These are phyloP conservation scores for Melanotaenia trifasciata DNA, from an alignment of 2,797 vertebrate species.

Conservation along the genomic window DNA sequence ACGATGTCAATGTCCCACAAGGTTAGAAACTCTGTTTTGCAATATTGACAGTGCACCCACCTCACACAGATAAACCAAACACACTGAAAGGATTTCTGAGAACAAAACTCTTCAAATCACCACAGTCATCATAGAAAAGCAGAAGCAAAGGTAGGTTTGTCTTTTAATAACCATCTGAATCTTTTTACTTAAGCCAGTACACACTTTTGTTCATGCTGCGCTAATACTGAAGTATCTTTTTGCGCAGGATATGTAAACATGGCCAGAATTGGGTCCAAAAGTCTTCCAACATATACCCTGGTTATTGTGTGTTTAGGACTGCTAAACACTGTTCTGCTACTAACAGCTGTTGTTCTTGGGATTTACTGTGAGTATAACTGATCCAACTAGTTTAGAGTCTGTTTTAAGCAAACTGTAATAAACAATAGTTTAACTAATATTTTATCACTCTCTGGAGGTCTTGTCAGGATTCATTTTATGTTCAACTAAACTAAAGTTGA, in stretches of 20 bases:
- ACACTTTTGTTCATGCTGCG: not conserved
- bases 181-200: not conserved
- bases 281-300: slow-evolving; percentile 37
- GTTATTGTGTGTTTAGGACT: slow-evolving; percentile 51
- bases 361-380: not conserved
- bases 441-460: not conserved
- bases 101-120: not conserved
- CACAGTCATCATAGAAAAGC: not conserved
- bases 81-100: not conserved
- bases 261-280: slow-evolving; percentile 43
- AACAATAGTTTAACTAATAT: not conserved
- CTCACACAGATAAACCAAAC: slow-evolving; percentile 7
- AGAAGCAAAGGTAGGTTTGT: not conserved
- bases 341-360: slow-evolving; percentile 56
- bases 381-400: no score
- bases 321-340: slow-evolving; percentile 55
- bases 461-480: not conserved
- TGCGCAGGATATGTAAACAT: not conserved
- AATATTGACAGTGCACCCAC: slow-evolving; percentile 55
- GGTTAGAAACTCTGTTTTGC: slow-evolving; percentile 18
- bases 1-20: not conserved
- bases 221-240: not conserved
- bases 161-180: not conserved
- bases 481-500: not conserved
- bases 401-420: no score